phyloP scores from a whole-genome alignment of 2,113 vertebrate species.

The Muscicapa adusta region DNA sequence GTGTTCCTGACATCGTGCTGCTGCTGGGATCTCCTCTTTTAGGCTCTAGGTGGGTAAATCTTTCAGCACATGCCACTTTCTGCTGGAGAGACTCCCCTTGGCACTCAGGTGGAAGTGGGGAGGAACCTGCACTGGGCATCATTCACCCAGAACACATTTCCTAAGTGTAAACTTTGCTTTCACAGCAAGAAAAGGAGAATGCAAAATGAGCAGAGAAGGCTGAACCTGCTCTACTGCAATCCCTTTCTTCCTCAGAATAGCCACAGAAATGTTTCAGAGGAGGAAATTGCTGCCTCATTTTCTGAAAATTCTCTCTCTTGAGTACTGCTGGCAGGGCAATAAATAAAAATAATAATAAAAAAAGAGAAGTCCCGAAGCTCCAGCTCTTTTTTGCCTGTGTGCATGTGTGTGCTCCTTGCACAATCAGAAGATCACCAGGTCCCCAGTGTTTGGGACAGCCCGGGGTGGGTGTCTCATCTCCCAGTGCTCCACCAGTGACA shows the following conservation, averaged over 20 bases:
- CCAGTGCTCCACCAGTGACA: slow-evolving; percentile 53
- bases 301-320: neutral
- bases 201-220: neutral
- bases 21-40: neutral
- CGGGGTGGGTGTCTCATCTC: rapidly evolving
- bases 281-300: neutral
- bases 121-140: neutral
- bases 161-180: neutral
- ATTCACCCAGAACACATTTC: neutral
- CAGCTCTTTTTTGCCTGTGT: neutral
- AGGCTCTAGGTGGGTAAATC: neutral
- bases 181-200: neutral
- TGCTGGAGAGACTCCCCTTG: neutral
- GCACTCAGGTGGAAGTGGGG: neutral
- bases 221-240: neutral
- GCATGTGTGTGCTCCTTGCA: neutral
- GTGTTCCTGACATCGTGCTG: rapidly evolving
- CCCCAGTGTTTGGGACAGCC: neutral
- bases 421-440: neutral
- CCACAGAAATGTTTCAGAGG: neutral
- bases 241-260: neutral
- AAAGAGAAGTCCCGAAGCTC: neutral
- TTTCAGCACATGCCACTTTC: neutral
- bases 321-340: neutral
- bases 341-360: neutral